A percentile compares a stretch with the other conserved stretches of the same genome.
phyloP scores from a whole-genome alignment of 1,140 invertebrate genomes.

The Brachionus plicatilis region DNA sequence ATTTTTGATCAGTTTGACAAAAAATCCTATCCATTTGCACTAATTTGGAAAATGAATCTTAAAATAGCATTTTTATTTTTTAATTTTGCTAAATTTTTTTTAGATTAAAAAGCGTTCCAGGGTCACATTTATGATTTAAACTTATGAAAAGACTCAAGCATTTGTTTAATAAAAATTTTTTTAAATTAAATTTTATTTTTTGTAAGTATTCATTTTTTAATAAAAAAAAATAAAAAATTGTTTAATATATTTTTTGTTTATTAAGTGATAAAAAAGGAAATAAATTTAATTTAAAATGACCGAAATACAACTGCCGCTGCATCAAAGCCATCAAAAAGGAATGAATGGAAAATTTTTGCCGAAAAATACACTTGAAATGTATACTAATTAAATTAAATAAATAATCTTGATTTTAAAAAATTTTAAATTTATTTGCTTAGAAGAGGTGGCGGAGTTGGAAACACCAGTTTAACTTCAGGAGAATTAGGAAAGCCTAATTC shows the following conservation, averaged over 20 bases:
- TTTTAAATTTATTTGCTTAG: background rate
- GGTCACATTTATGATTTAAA: background rate
- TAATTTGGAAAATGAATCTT: too few species aligned
- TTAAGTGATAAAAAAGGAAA: background rate
- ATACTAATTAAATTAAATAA: background rate
- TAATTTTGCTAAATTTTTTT: background rate
- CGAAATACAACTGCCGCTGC: slow-evolving; percentile 36
- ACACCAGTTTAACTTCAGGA: background rate
- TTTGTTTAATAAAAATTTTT: background rate
- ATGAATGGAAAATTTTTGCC: slow-evolving; percentile 41
- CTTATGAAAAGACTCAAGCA: background rate
- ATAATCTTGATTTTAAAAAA: background rate
- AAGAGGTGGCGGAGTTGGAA: slow-evolving; percentile 32
- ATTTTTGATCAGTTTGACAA: background rate
- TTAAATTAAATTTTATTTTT: slow-evolving; percentile 20
- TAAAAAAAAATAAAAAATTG: background rate
- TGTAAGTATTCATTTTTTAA: background rate
- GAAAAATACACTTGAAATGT: slow-evolving; percentile 38
- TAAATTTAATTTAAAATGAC: slow-evolving; percentile 27
- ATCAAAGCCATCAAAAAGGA: slow-evolving; percentile 35
- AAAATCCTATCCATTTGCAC: background rate
- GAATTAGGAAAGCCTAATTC: background rate
- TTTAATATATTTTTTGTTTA: background rate
- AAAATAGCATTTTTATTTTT: background rate
- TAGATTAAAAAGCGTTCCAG: background rate